Percentiles rank a stretch among this genome's conserved stretches.
phyloP scores from a whole-genome alignment of 2,797 vertebrate genomes.

The Hydrophis major region DNA sequence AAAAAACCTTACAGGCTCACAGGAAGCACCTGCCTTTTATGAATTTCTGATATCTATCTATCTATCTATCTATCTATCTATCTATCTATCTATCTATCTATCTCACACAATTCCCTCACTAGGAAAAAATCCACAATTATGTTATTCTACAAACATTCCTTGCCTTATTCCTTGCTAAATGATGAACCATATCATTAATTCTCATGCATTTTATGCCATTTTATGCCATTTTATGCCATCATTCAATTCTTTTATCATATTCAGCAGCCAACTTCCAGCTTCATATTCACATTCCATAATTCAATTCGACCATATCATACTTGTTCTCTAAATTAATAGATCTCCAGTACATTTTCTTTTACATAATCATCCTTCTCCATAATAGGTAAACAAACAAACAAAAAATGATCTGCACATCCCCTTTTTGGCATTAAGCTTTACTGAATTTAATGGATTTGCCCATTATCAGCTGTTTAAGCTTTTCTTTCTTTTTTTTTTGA shows the following conservation, averaged over 20 bases:
- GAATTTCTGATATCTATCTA: neutral
- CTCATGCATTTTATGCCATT: neutral
- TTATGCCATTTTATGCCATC: neutral
- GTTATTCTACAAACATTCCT: neutral
- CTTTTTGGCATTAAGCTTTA: neutral
- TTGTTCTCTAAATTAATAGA: neutral
- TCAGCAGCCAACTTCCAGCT: neutral
- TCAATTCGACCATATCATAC: neutral
- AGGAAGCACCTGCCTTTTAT: neutral
- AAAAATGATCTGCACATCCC: neutral
- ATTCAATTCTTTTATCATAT: neutral
- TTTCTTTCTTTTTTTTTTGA: neutral
- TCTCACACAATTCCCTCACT: neutral
- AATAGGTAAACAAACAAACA: neutral
- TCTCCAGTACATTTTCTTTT: neutral
- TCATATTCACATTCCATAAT: neutral
- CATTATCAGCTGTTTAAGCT: neutral
- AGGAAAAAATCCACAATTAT: neutral
- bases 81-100: too few relatives aligned
- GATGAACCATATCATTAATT: neutral
- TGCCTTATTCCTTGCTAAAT: neutral
- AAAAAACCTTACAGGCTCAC: neutral
- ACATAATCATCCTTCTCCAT: neutral
- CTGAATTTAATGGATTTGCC: neutral
- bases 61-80: too few relatives aligned